Conservation (phyloP, 2,797 vertebrate genomes). For the Lutjanus campechanus region DNA sequence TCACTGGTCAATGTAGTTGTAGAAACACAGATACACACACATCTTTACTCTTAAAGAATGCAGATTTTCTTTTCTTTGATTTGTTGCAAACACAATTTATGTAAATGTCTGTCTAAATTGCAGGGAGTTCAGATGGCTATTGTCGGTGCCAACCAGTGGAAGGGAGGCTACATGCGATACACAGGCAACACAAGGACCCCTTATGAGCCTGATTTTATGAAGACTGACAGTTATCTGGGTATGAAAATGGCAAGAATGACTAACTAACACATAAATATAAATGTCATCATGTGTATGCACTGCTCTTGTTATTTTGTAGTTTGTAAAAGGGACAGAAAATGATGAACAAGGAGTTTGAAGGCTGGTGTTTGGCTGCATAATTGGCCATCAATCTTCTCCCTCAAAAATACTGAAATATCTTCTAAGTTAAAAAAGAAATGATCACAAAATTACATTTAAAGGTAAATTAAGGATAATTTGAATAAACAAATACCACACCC, state of each 20-base stretch:
- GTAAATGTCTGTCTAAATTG: constrained; percentile 3
- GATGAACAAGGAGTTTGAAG: not conserved
- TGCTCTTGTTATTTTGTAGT: not conserved
- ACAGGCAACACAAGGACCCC: fast-evolving
- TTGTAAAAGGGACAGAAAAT: not conserved
- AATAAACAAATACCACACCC: not conserved
- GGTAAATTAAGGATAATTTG: not conserved
- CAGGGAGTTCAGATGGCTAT: constrained; percentile 61
- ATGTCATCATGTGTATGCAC: not conserved
- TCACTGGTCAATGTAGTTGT: not conserved
- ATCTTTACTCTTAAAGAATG: not conserved
- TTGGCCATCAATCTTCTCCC: no score
- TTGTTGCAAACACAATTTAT: not conserved
- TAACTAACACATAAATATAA: not conserved
- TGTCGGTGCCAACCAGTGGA: constrained; percentile 83
- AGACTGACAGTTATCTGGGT: constrained; percentile 83
- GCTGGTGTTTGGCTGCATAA: not conserved
- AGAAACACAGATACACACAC: not conserved
- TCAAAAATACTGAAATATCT: no score
- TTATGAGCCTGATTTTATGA: not conserved
- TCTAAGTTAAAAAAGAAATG: no score
- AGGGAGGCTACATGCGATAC: constrained; percentile 73
- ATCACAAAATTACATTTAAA: not conserved
- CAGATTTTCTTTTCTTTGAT: not conserved
- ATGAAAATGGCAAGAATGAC: not conserved